Evolutionary conservation across 2,888 invertebrate species (phyloP).

Genomic region (Punctoribates punctum): DNA sequence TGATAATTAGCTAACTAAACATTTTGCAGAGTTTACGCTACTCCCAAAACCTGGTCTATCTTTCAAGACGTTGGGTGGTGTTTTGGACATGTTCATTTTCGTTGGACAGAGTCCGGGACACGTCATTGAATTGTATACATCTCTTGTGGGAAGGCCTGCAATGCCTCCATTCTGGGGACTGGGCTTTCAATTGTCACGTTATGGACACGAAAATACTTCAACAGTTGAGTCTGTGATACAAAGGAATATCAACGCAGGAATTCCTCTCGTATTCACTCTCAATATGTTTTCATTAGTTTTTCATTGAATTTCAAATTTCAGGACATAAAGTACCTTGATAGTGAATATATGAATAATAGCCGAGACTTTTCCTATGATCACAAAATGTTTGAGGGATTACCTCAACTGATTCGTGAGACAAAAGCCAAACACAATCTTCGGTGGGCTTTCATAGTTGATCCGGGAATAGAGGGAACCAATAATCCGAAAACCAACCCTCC

Average conservation of each 20-base stretch:
- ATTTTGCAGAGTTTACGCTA: conserved; percentile 56
- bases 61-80: conserved; percentile 74
- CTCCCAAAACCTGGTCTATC: conserved; percentile 78
- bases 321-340: conserved; percentile 70
- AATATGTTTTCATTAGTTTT: no score
- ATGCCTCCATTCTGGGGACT: conserved; percentile 85
- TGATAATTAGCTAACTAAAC: no score
- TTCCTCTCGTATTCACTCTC: no score
- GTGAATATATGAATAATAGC: conserved; percentile 74
- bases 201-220: conserved; percentile 64
- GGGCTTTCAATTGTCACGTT: conserved; percentile 74
- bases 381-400: conserved; percentile 62
- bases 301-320: neutral
- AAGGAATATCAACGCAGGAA: conserved; percentile 67
- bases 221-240: conserved; percentile 65
- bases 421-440: neutral
- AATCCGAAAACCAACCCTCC: neutral
- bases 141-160: conserved; percentile 68
- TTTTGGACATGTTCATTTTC: conserved; percentile 73
- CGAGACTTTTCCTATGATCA: conserved; percentile 74
- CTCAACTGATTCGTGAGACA: conserved; percentile 60
- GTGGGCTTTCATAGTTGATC: neutral
- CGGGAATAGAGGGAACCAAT: neutral
- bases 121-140: conserved; percentile 59
- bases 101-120: conserved; percentile 67